A percentile compares a stretch with the other conserved stretches of the same genome.
Evolutionary conservation across 2,888 invertebrate species (phyloP).

Genomic region (Pachycephus smyrnensis): DNA sequence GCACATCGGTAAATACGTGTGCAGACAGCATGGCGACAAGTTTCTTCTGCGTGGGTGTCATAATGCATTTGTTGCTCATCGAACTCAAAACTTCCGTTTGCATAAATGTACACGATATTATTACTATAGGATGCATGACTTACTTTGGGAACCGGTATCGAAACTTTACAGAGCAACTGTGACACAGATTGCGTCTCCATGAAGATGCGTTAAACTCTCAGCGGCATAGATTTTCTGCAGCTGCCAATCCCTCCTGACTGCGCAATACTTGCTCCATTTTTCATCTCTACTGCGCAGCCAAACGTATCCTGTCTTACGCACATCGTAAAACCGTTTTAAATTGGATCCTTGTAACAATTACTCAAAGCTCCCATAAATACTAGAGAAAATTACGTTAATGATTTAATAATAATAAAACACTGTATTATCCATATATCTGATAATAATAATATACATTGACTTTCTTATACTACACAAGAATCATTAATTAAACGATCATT

Average conservation of each 20-base stretch:
- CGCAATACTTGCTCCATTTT: background rate
- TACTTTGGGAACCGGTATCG: conserved; percentile 35
- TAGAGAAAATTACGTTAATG: background rate
- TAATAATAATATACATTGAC: background rate
- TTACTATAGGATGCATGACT: conserved; percentile 23
- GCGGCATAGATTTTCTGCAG: conserved; percentile 25
- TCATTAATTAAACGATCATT: background rate
- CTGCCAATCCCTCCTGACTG: background rate
- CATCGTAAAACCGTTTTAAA: background rate
- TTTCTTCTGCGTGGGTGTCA: background rate
- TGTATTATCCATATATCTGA: background rate
- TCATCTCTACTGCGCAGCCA: too few relatives aligned
- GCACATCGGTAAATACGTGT: background rate
- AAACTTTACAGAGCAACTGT: conserved; percentile 20
- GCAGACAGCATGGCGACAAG: background rate
- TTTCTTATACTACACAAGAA: background rate
- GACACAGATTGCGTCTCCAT: conserved; percentile 29
- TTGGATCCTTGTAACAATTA: background rate
- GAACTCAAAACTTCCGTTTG: background rate
- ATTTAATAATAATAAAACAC: background rate
- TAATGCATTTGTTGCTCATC: background rate
- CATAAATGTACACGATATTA: background rate
- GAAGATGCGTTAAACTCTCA: conserved; percentile 22
- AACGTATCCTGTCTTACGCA: background rate
- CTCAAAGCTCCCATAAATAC: background rate